These are phyloP conservation scores for Prunella himalayana DNA, from an alignment of 2,113 vertebrate genomes.

Conservation along the genomic window DNA sequence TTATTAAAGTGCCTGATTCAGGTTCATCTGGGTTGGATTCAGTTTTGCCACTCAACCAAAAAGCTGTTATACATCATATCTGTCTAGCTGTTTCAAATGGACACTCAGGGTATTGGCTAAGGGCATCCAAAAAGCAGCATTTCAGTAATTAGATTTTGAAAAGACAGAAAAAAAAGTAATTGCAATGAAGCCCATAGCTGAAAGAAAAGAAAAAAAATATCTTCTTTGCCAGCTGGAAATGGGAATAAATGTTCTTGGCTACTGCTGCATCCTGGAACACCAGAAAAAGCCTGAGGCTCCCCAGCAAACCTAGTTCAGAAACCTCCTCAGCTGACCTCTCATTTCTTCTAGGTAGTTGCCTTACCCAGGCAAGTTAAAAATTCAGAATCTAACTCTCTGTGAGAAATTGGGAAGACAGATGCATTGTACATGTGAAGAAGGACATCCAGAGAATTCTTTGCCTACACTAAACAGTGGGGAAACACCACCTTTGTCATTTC, in stretches of 20 bases:
- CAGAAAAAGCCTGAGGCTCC: conserved; percentile 8
- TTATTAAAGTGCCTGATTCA: not conserved
- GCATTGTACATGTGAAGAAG: not conserved
- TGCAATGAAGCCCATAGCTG: not conserved
- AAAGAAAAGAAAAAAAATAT: not conserved
- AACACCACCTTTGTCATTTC: not conserved
- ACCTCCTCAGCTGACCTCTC: not conserved
- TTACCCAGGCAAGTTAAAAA: not conserved
- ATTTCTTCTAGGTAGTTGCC: not conserved
- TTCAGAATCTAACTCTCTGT: not conserved
- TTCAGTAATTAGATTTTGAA: not conserved
- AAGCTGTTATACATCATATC: not conserved
- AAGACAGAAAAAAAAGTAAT: not conserved
- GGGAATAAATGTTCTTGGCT: conserved; percentile 26
- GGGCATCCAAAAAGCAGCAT: not conserved
- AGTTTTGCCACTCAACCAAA: not conserved
- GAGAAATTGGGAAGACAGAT: not conserved
- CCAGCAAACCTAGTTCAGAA: conserved; percentile 13
- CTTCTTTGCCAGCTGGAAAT: not conserved
- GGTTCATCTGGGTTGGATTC: not conserved
- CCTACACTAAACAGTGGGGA: not conserved
- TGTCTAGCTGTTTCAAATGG: not conserved
- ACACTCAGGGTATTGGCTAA: not conserved
- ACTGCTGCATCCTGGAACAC: not conserved
- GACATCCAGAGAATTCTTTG: not conserved